phyloP scores from a whole-genome alignment of 2,113 vertebrate genomes.

The Opisthocomus hoazin region DNA sequence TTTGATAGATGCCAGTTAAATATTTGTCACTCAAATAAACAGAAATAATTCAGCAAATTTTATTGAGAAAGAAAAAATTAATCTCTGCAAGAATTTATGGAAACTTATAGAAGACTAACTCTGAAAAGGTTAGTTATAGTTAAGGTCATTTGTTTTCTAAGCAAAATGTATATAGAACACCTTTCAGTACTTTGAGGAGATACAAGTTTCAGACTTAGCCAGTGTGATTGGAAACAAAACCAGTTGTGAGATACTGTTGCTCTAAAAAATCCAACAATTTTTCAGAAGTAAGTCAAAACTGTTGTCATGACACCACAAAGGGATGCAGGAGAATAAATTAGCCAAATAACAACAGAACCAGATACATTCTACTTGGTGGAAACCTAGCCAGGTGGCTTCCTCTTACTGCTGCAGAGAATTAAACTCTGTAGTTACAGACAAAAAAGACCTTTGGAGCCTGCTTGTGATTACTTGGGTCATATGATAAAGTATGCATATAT shows the following conservation, averaged over 20 bases:
- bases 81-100: background rate
- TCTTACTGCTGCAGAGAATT: background rate
- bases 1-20: constrained; percentile 3
- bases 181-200: background rate
- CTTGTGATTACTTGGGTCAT: background rate
- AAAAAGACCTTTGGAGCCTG: background rate
- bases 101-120: background rate
- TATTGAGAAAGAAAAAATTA: background rate
- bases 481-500: background rate
- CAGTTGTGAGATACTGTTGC: background rate
- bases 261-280: background rate
- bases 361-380: background rate
- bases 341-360: background rate
- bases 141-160: background rate
- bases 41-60: background rate
- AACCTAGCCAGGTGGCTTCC: background rate
- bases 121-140: background rate
- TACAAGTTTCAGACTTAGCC: background rate
- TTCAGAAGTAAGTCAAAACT: background rate
- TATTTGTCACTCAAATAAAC: constrained; percentile 10
- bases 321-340: background rate
- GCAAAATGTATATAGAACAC: background rate
- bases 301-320: background rate
- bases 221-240: background rate
- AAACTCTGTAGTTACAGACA: background rate